phyloP scores from a whole-genome alignment of 1,140 invertebrate species.

The Octopus sinensis region DNA sequence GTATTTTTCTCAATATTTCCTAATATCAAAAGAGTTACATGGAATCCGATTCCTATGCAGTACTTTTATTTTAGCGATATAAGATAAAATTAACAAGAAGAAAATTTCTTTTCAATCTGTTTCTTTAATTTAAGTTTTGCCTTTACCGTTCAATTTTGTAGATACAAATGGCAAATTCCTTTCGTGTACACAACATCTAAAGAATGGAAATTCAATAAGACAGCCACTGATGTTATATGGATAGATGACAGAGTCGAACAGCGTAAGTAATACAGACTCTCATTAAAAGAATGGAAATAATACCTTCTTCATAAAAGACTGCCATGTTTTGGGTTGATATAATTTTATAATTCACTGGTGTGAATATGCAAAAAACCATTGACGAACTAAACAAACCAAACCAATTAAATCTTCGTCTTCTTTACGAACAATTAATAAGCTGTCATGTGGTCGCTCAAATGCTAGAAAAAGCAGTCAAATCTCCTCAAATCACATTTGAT shows the following conservation, averaged over 20 bases:
- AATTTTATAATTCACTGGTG: too few species aligned
- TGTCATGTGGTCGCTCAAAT: too few species aligned
- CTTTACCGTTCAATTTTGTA: not conserved
- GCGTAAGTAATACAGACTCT: conserved; percentile 65
- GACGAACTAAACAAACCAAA: too few species aligned
- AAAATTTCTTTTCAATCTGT: not conserved
- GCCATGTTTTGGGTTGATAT: too few species aligned
- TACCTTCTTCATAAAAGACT: too few species aligned
- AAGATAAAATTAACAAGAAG: not conserved
- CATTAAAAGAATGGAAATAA: too few species aligned
- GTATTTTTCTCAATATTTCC: too few species aligned
- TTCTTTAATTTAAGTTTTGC: not conserved
- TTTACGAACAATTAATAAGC: too few species aligned
- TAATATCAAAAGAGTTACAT: not conserved
- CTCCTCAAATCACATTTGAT: too few species aligned
- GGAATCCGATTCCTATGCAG: not conserved
- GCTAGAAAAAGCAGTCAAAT: too few species aligned
- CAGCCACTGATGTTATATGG: conserved; percentile 61
- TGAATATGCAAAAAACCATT: too few species aligned
- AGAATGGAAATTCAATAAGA: conserved; percentile 1
- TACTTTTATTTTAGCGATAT: not conserved
- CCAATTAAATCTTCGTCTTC: too few species aligned
- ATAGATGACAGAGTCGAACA: conserved; percentile 79
- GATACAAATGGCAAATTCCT: conserved; percentile 21
- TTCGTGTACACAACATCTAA: conserved; percentile 5